Base-by-base conservation (phyloP, 2,113 vertebrate species). In the Tympanuchus pallidicinctus region DNA sequence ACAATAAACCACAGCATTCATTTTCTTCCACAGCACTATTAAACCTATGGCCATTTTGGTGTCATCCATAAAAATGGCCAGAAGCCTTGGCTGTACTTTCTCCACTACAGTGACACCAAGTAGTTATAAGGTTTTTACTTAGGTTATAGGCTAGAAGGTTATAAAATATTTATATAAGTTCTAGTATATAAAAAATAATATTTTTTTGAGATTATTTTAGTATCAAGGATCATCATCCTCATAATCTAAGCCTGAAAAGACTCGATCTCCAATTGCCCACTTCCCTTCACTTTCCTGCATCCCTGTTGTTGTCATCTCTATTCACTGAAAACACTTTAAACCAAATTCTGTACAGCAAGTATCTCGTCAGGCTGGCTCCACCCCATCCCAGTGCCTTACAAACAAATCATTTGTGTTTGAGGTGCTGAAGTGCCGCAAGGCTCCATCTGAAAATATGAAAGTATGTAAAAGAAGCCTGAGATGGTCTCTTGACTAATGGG, bases 331-430 rank as follows among this genome's bases (percentile, higher is more conserved):
- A 67, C 8, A 57, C 8, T 52, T 10, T 76, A 65, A 70, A 17
- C 0, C 15, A 63, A 5, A 80, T 42, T 47, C 21, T 1, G 0
- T 28, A 30, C 22, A 77, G 19, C 13, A 67, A 54, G 10, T 32
- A 45, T 36, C 24, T 92, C 30, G 43, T 72, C 30, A 54, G 13
- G 18, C 8, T 81, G 25, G 70, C 11, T 15, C 19, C 36, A 42
- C 40, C 21, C 13, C 22, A 45, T 43, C 38, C 38, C 47, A 59
- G 25, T 36, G 15, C 14, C 64, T 76, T 52, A 52, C 15, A 84
- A 81, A 63, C 9, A 56, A 69, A 12, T 2, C 8, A 38, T 54
- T 73, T n/a, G 11, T 52, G 14, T 69, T 5, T 10, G 8, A 2
- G 5, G 3, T 2, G 9, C 38, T 24, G n/a, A 17, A 20, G 22